phyloP scores from a whole-genome alignment of 2,888 invertebrate genomes.

The Cheilosia soror region DNA sequence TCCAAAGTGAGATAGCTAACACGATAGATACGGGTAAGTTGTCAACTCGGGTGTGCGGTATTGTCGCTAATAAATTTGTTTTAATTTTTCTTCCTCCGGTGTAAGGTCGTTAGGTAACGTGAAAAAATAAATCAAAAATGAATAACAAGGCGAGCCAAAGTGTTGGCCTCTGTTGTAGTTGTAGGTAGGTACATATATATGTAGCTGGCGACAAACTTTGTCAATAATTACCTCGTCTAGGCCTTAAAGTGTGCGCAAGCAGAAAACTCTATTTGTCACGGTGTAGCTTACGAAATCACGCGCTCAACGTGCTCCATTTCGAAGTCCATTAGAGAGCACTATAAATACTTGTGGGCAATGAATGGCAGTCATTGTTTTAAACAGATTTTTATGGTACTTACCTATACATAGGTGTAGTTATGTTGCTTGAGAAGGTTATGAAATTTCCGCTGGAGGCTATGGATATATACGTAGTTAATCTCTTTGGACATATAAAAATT shows the following conservation, averaged over 20 bases:
- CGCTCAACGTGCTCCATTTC: slow-evolving; percentile 63
- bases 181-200: no score
- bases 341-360: slow-evolving; percentile 33
- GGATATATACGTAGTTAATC: background rate
- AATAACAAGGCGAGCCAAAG: slow-evolving; percentile 25
- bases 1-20: slow-evolving; percentile 84
- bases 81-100: slow-evolving; percentile 11
- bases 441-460: slow-evolving; percentile 52
- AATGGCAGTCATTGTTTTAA: slow-evolving; percentile 48
- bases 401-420: background rate
- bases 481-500: slow-evolving; percentile 10
- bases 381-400: background rate
- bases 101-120: slow-evolving; percentile 10
- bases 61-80: slow-evolving; percentile 20
- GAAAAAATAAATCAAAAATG: background rate
- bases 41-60: background rate
- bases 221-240: slow-evolving; percentile 51
- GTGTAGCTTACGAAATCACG: slow-evolving; percentile 62
- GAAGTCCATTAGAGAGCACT: slow-evolving; percentile 18
- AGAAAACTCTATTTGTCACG: slow-evolving; percentile 57
- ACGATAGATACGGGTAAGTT: slow-evolving; percentile 84
- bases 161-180: slow-evolving; percentile 22
- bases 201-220: slow-evolving; percentile 28
- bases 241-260: slow-evolving; percentile 24
- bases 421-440: slow-evolving; percentile 42